phyloP scores from a whole-genome alignment of 2,113 vertebrate genomes.

The Taurulus bubalis region DNA sequence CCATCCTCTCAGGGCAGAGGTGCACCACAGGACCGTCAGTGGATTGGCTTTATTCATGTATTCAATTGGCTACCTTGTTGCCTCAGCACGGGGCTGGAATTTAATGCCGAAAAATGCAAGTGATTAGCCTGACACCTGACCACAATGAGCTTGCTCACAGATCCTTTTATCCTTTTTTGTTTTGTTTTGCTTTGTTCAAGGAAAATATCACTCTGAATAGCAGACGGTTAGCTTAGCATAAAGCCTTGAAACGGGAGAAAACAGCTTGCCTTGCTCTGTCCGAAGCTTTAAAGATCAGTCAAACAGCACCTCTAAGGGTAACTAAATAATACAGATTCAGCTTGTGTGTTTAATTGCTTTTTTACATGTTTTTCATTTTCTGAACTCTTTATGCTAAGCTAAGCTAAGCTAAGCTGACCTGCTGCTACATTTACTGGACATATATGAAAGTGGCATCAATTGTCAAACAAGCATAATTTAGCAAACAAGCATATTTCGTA shows the following conservation, averaged over 20 bases:
- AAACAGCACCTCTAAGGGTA: neutral
- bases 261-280: neutral
- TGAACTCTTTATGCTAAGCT: neutral
- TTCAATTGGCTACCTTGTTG: conserved; percentile 26
- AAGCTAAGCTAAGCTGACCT: too few relatives aligned
- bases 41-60: conserved; percentile 37
- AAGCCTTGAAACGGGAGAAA: neutral
- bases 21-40: conserved; percentile 34
- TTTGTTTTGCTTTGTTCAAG: neutral
- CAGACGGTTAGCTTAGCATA: neutral
- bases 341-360: neutral
- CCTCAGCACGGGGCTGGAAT: neutral
- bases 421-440: neutral
- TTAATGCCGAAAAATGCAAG: neutral
- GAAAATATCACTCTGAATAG: neutral
- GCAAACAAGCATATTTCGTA: neutral
- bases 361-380: neutral
- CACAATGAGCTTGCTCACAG: neutral
- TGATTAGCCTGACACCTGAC: conserved; percentile 7
- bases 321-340: neutral
- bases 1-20: conserved; percentile 22
- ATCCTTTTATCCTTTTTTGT: neutral
- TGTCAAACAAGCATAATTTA: too few relatives aligned
- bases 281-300: neutral
- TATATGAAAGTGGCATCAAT: neutral